These are phyloP conservation scores for mouse (Mus musculus) DNA, from an alignment of 2,113 vertebrate species.

Conservation along the genomic window DNA sequence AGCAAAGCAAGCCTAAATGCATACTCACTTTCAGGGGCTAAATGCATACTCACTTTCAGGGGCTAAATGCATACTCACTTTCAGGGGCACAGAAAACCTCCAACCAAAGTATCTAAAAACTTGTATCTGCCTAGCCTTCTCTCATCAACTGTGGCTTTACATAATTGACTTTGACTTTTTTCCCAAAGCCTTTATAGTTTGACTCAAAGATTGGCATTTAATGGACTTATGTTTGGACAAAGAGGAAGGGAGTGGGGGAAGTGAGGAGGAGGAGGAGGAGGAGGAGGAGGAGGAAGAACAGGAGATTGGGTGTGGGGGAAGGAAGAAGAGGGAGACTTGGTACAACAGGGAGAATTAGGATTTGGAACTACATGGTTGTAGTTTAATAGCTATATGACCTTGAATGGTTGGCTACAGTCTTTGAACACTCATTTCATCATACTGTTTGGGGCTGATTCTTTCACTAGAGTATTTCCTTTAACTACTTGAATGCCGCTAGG, in stretches of 20 bases:
- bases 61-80: slow-evolving; percentile 25
- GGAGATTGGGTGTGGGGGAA: no score
- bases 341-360: not conserved
- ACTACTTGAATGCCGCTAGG: no score
- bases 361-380: slow-evolving; percentile 5
- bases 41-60: slow-evolving; percentile 9
- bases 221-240: not conserved
- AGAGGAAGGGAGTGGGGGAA: not conserved
- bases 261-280: accelerated
- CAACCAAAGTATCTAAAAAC: not conserved
- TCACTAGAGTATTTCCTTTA: no score
- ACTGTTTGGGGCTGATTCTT: no score
- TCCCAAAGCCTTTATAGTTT: not conserved
- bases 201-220: slow-evolving; percentile 59
- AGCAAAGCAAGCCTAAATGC: slow-evolving; percentile 26
- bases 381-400: not conserved
- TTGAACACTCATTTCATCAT: slow-evolving; percentile 29
- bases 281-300: no score
- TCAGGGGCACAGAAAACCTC: not conserved
- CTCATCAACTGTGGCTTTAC: slow-evolving; percentile 18
- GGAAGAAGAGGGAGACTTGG: not conserved
- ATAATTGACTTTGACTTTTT: slow-evolving; percentile 34
- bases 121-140: slow-evolving; percentile 53
- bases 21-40: not conserved
- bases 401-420: slow-evolving; percentile 2